Percentiles rank a stretch among this genome's conserved stretches.
Evolutionary conservation across 2,888 invertebrate species (phyloP).

Genomic region (Agrochola macilenta): DNA sequence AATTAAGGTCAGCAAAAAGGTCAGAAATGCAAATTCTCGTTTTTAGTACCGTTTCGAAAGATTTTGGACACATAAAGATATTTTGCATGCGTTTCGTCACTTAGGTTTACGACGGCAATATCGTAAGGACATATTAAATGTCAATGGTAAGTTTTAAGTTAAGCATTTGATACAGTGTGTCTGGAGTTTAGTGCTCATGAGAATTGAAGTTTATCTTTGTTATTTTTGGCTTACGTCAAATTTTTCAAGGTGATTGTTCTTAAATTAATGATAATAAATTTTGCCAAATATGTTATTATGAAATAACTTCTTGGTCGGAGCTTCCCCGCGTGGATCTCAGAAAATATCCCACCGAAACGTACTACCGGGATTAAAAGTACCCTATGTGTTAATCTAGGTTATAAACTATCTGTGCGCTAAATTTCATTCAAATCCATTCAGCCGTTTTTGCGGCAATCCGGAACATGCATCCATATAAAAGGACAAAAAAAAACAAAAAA

Average conservation of each 20-base stretch:
- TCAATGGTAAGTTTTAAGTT: constrained; percentile 10
- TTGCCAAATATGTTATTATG: no score
- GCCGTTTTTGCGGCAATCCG: neutral
- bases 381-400: neutral
- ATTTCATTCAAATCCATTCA: neutral
- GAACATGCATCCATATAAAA: neutral
- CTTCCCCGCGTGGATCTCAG: neutral
- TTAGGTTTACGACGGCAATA: constrained; percentile 13
- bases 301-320: no score
- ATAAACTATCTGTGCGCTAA: neutral
- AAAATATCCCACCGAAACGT: neutral
- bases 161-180: constrained; percentile 19
- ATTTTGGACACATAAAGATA: constrained; percentile 23
- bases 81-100: constrained; percentile 20
- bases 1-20: constrained; percentile 47
- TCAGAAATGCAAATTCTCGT: constrained; percentile 39
- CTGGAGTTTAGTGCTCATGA: neutral
- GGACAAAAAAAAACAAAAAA: neutral
- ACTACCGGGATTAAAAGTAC: no score
- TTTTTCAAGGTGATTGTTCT: no score
- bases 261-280: no score
- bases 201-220: neutral
- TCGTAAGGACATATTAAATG: constrained; percentile 22
- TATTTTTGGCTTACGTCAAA: neutral
- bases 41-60: constrained; percentile 33